phyloP scores from a whole-genome alignment of 2,113 vertebrate species.

The Grammomys surdaster region DNA sequence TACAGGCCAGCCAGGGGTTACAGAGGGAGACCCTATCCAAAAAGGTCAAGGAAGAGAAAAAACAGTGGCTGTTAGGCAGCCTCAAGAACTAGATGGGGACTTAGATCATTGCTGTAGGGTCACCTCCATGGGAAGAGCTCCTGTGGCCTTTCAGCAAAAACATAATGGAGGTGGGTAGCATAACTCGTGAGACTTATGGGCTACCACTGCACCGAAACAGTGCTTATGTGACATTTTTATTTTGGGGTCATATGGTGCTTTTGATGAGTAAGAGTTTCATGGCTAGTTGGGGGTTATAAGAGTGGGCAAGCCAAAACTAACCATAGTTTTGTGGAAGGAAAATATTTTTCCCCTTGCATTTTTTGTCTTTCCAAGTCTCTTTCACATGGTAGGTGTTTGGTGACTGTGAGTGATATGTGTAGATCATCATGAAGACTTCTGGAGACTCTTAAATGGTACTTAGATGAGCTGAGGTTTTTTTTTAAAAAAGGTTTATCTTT shows the following conservation, averaged over 20 bases:
- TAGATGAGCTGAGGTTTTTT: not conserved
- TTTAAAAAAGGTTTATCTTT: conserved; percentile 17
- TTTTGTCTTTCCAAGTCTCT: not conserved
- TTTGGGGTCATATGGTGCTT: not conserved
- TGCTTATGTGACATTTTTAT: not conserved
- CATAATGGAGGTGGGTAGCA: not conserved
- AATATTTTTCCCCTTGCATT: not conserved
- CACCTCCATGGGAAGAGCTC: not conserved
- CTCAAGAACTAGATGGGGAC: conserved; percentile 9
- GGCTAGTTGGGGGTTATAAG: not conserved
- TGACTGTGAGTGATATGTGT: conserved; percentile 26
- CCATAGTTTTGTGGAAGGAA: conserved; percentile 17
- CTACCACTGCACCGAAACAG: not conserved
- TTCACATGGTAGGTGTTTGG: not conserved
- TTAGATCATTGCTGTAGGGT: conserved; percentile 5
- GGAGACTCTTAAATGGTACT: conserved; percentile 7
- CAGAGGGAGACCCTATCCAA: not conserved
- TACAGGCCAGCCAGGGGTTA: not conserved
- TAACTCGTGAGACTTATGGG: not conserved
- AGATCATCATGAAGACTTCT: conserved; percentile 46
- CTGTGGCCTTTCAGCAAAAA: conserved; percentile 37
- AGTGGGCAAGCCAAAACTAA: conserved; percentile 29
- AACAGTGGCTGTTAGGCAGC: conserved; percentile 21
- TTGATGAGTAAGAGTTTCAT: conserved; percentile 11
- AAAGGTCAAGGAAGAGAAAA: not conserved